These are phyloP conservation scores for Erynnis tages DNA, from an alignment of 2,888 invertebrate genomes.

Conservation along the genomic window DNA sequence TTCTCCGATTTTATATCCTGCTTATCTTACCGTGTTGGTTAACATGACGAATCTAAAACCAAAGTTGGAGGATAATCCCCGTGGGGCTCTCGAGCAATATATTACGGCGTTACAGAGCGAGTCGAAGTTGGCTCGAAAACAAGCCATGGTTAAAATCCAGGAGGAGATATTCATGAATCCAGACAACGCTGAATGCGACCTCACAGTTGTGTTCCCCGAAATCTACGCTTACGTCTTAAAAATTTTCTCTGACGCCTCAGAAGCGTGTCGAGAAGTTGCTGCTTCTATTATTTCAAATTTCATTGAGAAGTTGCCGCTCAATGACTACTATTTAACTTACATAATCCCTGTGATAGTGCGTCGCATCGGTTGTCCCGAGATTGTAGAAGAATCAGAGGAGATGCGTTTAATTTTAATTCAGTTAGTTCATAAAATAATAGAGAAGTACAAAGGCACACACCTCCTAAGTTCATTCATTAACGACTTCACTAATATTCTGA, in stretches of 20 bases:
- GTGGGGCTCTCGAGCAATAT: conserved; percentile 56
- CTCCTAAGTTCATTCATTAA: conserved; percentile 86
- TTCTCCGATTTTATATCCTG: neutral
- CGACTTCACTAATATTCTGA: conserved; percentile 87
- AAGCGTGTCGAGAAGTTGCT: conserved; percentile 83
- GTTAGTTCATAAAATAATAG: conserved; percentile 85
- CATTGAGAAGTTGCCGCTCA: conserved; percentile 80
- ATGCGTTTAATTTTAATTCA: conserved; percentile 86
- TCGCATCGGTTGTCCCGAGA: conserved; percentile 89
- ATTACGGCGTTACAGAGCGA: conserved; percentile 79
- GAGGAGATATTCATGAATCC: conserved; percentile 68
- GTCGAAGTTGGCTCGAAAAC: conserved; percentile 81
- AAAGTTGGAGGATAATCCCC: conserved; percentile 56
- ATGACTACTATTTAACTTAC: conserved; percentile 88
- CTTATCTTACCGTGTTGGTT: neutral
- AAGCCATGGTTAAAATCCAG: conserved; percentile 78
- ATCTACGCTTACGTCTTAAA: conserved; percentile 67
- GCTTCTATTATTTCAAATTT: conserved; percentile 80
- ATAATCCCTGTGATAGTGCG: conserved; percentile 88
- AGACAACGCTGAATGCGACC: conserved; percentile 57
- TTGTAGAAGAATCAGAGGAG: conserved; percentile 88
- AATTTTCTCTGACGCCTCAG: conserved; percentile 80
- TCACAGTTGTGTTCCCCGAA: conserved; percentile 59
- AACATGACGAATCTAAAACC: conserved; percentile 52
- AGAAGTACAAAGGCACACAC: conserved; percentile 82